Conservation (phyloP, 1,140 invertebrate genomes). For the Nephotettix cincticeps region DNA sequence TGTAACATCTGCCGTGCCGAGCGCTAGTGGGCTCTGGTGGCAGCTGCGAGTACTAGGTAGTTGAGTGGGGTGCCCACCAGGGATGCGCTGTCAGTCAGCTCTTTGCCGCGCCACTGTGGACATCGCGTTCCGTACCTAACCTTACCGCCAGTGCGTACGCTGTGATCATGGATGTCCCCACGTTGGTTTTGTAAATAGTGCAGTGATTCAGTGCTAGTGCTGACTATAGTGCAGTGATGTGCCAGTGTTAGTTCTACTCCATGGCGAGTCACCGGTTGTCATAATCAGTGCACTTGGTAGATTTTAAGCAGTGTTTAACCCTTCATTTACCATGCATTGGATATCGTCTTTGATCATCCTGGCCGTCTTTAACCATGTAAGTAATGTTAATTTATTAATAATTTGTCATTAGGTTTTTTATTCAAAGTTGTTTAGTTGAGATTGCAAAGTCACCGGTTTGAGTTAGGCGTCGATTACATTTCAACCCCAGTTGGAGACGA, state of each 20-base stretch:
- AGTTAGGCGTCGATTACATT: too few relatives aligned
- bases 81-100: constrained; percentile 15
- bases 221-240: constrained; percentile 17
- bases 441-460: too few relatives aligned
- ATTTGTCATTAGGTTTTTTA: too few relatives aligned
- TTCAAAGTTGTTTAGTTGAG: too few relatives aligned
- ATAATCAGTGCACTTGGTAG: constrained; percentile 10
- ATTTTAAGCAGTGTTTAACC: constrained; percentile 10
- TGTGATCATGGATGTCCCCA: constrained; percentile 18
- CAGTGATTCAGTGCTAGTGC: not conserved
- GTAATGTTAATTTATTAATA: too few relatives aligned
- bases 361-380: constrained; percentile 45
- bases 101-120: not conserved
- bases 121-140: not conserved
- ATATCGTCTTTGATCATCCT: constrained; percentile 40
- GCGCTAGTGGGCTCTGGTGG: constrained; percentile 8
- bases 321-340: constrained; percentile 44
- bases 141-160: not conserved
- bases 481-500: too few relatives aligned
- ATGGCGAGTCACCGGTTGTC: not conserved
- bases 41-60: constrained; percentile 19
- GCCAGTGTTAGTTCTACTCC: not conserved
- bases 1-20: constrained; percentile 7
- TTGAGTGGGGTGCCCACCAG: not conserved
- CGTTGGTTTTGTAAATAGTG: constrained; percentile 7